Base-by-base conservation (phyloP, 2,797 vertebrate genomes). In the Oreochromis grahami region DNA sequence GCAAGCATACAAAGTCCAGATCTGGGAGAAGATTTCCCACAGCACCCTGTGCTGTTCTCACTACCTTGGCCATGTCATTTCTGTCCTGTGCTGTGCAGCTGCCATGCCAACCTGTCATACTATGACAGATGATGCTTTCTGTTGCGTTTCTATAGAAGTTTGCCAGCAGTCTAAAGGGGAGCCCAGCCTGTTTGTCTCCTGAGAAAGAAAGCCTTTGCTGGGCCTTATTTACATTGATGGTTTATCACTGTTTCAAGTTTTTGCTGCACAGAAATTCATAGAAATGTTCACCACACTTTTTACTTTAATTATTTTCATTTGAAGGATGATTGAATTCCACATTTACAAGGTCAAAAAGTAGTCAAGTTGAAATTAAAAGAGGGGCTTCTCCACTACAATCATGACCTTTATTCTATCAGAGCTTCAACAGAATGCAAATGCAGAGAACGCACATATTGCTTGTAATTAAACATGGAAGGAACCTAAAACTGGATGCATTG, bases 301-400 rank as follows among this genome's bases (percentile, higher is more conserved):
- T 38, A 65, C 34, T 65, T 65, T 38, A 65, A 65, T 38, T 19
- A 65, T 21, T 65, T 65, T 19, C 60, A 65, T 65, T 38, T 65
- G 38, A 65, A 65, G 19, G 11, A 38, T 5, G 34, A 38, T 63
- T 63, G 58, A 36, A 63, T 63, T 63, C 32, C 1, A 63, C 17
- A 63, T 63, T 63, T n/a, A 63, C 17, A 63, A 63, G 32, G 2
- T 36, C 32, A 36, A 63, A 63, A 63, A 63, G 17, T 36, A n/a
- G 58, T 63, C 58, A n/a, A 36, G 58, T 63, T 63, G 17, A 63
- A 63, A 36, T 36, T 7, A 63, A 63, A 63, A 63, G 32, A 36
- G 10, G 12, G 17, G 19, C 56, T 7, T 34, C 17, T 36, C 17
- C 17, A n/a, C 11, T 65, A 65, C 34, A 65, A 13, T 38, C 11